Percentiles rank a stretch among this genome's conserved stretches.
Conservation (phyloP, 64 coral and sea anemone species). For the Montipora cactus region DNA sequence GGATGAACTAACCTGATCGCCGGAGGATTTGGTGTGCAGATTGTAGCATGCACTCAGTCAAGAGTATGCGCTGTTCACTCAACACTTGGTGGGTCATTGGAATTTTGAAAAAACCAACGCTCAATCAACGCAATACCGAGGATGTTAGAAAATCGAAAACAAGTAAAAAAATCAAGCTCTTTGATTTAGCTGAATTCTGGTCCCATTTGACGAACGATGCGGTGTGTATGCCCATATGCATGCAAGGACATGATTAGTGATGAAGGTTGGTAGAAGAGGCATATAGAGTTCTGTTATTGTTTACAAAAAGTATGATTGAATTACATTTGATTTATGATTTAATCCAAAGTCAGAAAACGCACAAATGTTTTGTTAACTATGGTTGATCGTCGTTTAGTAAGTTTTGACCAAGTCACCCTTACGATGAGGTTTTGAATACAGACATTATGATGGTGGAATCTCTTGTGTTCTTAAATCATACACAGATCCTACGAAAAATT, state of each 20-base stretch:
- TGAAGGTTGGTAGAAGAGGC: neutral
- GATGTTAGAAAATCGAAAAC: neutral
- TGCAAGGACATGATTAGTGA: neutral
- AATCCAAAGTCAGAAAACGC: neutral
- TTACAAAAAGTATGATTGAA: neutral
- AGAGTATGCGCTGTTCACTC: neutral
- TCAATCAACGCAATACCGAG: neutral
- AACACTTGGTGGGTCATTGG: neutral
- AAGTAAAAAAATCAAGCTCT: neutral
- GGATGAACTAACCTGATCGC: neutral
- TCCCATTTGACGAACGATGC: neutral
- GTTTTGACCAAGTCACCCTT: neutral
- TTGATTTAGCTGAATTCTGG: neutral
- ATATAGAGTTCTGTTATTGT: neutral
- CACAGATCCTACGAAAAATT: no score
- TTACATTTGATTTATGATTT: slow-evolving; percentile 52
- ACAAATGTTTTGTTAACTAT: neutral
- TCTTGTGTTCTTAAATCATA: no score
- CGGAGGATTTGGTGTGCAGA: neutral
- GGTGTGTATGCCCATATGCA: neutral
- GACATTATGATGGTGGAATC: no score
- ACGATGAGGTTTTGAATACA: neutral
- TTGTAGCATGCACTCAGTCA: neutral
- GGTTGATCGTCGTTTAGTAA: neutral
- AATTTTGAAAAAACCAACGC: neutral